These are phyloP conservation scores for Gymnothorax javanicus DNA, from an alignment of 2,797 vertebrate species.

Conservation along the genomic window DNA sequence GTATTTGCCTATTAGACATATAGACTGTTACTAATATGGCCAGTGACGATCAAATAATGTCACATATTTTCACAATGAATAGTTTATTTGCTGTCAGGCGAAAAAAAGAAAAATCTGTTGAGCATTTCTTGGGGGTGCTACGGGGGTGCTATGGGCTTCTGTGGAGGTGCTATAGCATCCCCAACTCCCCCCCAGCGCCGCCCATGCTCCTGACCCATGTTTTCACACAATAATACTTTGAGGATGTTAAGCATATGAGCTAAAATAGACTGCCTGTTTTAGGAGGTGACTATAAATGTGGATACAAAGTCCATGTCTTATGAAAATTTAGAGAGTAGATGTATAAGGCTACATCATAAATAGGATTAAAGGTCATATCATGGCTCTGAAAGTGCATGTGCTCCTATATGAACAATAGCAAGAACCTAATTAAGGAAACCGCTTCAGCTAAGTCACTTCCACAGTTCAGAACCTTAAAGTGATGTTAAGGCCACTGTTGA, in stretches of 20 bases:
- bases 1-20: too few species aligned
- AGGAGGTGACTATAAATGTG: not conserved
- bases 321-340: not conserved
- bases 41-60: too few species aligned
- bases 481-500: not conserved
- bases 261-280: not conserved
- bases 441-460: not conserved
- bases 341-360: not conserved
- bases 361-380: constrained; percentile 42
- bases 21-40: too few species aligned
- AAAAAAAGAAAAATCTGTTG: too few species aligned
- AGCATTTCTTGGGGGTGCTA: too few species aligned
- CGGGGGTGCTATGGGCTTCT: too few species aligned
- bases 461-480: not conserved
- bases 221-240: too few species aligned
- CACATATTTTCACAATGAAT: too few species aligned
- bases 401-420: not conserved
- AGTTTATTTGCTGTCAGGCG: too few species aligned
- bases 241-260: not conserved
- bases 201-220: too few species aligned
- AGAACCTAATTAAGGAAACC: not conserved
- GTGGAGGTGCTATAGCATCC: too few species aligned
- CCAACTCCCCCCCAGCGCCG: too few species aligned
- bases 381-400: constrained; percentile 33
- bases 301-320: not conserved